Evolutionary conservation across 2,888 invertebrate genomes (phyloP), one percentile per base, ranked within the genome.

Genomic region (Drosophila testacea): DNA sequence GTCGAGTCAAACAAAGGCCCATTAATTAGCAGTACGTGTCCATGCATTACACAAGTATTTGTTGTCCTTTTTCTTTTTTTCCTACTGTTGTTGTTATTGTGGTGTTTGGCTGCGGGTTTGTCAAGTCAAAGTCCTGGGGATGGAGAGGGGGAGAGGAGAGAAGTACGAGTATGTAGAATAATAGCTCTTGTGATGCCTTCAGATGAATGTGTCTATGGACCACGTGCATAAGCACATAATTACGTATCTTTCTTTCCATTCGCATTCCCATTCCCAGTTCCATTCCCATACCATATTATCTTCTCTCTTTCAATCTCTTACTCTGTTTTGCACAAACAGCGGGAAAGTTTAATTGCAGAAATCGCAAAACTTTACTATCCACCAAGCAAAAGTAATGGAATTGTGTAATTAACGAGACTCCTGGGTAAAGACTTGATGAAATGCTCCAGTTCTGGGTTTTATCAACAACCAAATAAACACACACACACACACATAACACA

Each of bases 171-270:
- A 44, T 44, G 46, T 41, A 63, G 63, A 63, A 73, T 94, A 9
- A 94, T 94, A 79, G 93, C 94, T 7, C 66, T 73, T 69, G 54
- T 64, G 74, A 61, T 64, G 62, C 68, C 86, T 63, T 41, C 81
- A 78, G 81, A 86, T 83, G 81, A 69, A 86, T 86, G 83, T 77
- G 80, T 63, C 28, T 67, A 68, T 66, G 68, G 73, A 50, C 73
- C 79, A 77, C 64, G 69, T 79, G 62, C 50, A 66, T 79, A 66
- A 64, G 79, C 69, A 74, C 72, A 86, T 83, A 83, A 83, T 83
- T 83, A 86, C 82, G 61, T 66, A 70, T 74, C 65, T 66, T 60
- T 63, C 47, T 69, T 69, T 50, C 27, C 59, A 9, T 44, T 13
- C 16, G 4, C 30, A 10, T 6, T 11, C 9, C 22, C 16, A 11